phyloP scores from a whole-genome alignment of 2,113 vertebrate species.

The Hemiprocne comata region DNA sequence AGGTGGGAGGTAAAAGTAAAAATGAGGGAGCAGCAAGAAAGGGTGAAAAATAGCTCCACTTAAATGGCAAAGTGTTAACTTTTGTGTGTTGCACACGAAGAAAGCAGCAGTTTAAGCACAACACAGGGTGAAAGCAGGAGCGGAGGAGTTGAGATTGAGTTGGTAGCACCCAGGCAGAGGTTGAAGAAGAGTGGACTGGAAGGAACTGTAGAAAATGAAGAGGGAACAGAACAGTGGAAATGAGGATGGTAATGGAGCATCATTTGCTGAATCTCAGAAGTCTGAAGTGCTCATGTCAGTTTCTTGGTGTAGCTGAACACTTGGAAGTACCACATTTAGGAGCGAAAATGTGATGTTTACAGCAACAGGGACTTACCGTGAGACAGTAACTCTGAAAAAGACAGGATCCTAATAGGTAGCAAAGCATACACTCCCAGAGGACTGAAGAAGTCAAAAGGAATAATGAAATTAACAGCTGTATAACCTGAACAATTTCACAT shows the following conservation, averaged over 20 bases:
- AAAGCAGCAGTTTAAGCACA: too few relatives aligned
- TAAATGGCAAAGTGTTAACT: background rate
- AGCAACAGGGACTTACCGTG: background rate
- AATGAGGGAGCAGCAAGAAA: background rate
- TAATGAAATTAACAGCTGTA: background rate
- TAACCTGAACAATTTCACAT: background rate
- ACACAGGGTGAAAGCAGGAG: rapidly evolving
- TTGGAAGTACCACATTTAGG: background rate
- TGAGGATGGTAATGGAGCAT: background rate
- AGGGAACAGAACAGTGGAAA: background rate
- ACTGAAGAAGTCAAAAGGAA: background rate
- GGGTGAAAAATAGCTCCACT: background rate
- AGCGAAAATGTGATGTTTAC: background rate
- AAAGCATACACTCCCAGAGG: background rate
- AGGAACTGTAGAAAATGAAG: background rate
- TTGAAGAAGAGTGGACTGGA: background rate
- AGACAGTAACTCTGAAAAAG: background rate
- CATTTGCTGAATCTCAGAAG: background rate
- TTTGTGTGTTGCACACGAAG: rapidly evolving
- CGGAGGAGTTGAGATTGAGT: too few relatives aligned
- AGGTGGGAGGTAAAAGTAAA: background rate
- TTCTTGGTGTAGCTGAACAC: background rate
- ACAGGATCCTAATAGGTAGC: background rate
- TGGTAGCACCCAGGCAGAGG: too few relatives aligned
- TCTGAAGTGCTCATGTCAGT: rapidly evolving